Conservation (phyloP, 2,888 invertebrate species). For the Syrphus vitripennis region DNA sequence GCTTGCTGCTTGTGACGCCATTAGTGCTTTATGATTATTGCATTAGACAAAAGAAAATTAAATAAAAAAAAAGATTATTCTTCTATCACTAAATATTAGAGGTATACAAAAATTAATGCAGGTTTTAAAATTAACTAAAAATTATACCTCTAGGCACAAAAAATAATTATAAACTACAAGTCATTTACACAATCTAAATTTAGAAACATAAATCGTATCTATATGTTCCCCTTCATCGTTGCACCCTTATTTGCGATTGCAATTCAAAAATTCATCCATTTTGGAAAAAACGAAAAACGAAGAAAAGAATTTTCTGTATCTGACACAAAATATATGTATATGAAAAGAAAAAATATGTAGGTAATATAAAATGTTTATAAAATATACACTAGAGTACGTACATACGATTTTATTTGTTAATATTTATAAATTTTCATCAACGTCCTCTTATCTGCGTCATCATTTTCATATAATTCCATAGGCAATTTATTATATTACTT, state of each 20-base stretch:
- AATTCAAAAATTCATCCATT: conserved; percentile 20
- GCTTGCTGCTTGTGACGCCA: conserved; percentile 60
- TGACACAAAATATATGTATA: not conserved
- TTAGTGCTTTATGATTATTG: conserved; percentile 63
- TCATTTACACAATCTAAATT: conserved; percentile 34
- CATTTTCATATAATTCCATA: conserved; percentile 25
- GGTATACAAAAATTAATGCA: no score
- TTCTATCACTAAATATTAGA: not conserved
- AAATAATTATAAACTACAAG: not conserved
- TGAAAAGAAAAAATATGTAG: not conserved
- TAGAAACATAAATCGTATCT: conserved; percentile 37
- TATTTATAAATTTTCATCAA: conserved; percentile 27
- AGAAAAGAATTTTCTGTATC: conserved; percentile 2
- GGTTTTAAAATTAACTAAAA: not conserved
- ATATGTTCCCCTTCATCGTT: conserved; percentile 4
- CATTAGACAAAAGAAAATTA: conserved; percentile 40
- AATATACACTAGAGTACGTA: not conserved
- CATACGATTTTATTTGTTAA: conserved; percentile 41
- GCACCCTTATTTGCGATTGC: conserved; percentile 27
- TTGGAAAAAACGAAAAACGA: not conserved
- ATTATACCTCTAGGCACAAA: not conserved
- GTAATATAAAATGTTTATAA: not conserved
- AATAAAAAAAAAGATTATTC: not conserved
- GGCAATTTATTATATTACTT: conserved; percentile 34
- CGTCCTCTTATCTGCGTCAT: conserved; percentile 61